phyloP scores from a whole-genome alignment of 2,888 invertebrate species.

The Hesperia comma region DNA sequence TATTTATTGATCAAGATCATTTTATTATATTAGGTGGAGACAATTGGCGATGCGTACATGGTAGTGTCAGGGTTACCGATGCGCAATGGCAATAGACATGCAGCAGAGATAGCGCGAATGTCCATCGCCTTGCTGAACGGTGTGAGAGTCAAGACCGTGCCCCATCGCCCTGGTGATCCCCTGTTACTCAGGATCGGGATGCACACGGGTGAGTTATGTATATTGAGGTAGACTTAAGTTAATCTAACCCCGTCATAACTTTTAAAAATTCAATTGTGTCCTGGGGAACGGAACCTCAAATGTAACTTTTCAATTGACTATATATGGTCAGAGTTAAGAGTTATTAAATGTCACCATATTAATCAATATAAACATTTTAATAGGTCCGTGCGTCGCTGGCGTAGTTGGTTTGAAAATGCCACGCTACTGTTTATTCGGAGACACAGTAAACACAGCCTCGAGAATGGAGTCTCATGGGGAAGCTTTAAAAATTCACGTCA shows the following conservation, averaged over 20 bases:
- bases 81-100: constrained; percentile 95
- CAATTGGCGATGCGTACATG: constrained; percentile 93
- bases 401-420: constrained; percentile 98
- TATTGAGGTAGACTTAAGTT: too few relatives aligned
- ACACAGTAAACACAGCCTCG: constrained; percentile 95
- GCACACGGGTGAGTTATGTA: constrained; percentile 87
- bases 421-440: constrained; percentile 95
- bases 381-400: constrained; percentile 92
- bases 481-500: constrained; percentile 96
- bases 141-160: constrained; percentile 94
- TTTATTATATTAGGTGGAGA: constrained; percentile 87
- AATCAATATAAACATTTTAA: not conserved
- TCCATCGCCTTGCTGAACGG: constrained; percentile 93
- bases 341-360: too few relatives aligned
- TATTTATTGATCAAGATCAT: too few relatives aligned
- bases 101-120: constrained; percentile 96
- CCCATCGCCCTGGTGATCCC: constrained; percentile 94
- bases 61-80: constrained; percentile 96
- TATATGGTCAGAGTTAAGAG: too few relatives aligned
- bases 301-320: too few relatives aligned
- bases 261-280: too few relatives aligned
- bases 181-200: constrained; percentile 96
- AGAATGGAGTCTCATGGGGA: constrained; percentile 96
- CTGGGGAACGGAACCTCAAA: too few relatives aligned
- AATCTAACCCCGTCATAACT: too few relatives aligned